Conservation (phyloP, 2,113 vertebrate genomes). For the Piaya cayana region DNA sequence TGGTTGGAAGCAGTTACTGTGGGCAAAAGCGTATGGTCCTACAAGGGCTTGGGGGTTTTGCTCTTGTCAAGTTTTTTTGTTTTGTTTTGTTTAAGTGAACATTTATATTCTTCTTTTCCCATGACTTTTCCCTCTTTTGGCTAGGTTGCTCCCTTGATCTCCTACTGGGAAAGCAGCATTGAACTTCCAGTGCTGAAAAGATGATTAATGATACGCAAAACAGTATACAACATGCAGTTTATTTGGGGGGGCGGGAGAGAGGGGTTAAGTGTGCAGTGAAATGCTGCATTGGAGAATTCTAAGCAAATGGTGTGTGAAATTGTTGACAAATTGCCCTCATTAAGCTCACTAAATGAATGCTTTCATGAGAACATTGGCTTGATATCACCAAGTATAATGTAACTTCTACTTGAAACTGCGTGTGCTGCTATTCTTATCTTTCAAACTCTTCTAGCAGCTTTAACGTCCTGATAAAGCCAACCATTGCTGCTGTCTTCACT, state of each 20-base stretch:
- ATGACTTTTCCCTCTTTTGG: conserved; percentile 48
- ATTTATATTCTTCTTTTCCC: conserved; percentile 52
- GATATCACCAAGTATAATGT: conserved; percentile 25
- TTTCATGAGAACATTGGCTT: conserved; percentile 61
- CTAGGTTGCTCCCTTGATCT: conserved; percentile 39
- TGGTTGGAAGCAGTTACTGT: background rate
- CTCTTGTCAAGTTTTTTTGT: background rate
- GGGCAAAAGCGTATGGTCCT: background rate
- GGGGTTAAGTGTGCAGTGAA: conserved; percentile 57
- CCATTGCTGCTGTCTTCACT: conserved; percentile 26
- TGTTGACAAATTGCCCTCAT: conserved; percentile 83
- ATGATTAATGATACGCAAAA: conserved; percentile 78
- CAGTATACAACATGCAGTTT: conserved; percentile 65
- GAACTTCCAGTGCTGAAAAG: conserved; percentile 69
- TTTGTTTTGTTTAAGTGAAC: background rate
- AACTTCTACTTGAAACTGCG: conserved; percentile 25
- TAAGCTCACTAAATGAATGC: conserved; percentile 72
- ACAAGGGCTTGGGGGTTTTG: background rate
- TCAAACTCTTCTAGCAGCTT: conserved; percentile 37
- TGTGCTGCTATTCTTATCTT: conserved; percentile 56
- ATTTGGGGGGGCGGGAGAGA: conserved; percentile 53
- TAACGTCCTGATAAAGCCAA: conserved; percentile 12
- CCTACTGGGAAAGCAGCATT: conserved; percentile 57
- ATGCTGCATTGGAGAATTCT: conserved; percentile 66
- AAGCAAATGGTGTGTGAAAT: conserved; percentile 82